These are phyloP conservation scores for Apamea crenata DNA, from an alignment of 2,888 invertebrate genomes.

Conservation along the genomic window DNA sequence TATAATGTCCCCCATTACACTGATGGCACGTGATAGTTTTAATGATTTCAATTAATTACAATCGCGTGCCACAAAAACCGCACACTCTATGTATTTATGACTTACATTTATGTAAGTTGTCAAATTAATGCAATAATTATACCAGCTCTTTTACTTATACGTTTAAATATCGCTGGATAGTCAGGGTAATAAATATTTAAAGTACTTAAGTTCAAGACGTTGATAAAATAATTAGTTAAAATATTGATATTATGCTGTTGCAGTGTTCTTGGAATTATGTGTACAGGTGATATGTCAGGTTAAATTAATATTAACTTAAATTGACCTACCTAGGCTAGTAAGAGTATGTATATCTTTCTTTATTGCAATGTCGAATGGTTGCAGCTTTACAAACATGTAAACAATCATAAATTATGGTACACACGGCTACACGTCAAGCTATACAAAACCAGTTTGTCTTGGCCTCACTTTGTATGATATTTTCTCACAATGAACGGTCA, in stretches of 20 bases:
- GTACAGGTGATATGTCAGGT: constrained; percentile 33
- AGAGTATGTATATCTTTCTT: background rate
- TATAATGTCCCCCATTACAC: constrained; percentile 65
- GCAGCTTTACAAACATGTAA: background rate
- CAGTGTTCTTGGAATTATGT: constrained; percentile 25
- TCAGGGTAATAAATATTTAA: constrained; percentile 63
- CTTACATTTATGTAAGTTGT: constrained; percentile 57
- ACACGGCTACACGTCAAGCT: too few relatives aligned
- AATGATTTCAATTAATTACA: constrained; percentile 66
- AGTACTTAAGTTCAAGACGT: constrained; percentile 34
- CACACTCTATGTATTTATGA: constrained; percentile 37
- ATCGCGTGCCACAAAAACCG: constrained; percentile 61
- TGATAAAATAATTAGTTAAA: constrained; percentile 46
- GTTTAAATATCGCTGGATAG: constrained; percentile 51
- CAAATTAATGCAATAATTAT: constrained; percentile 63
- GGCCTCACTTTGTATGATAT: too few relatives aligned
- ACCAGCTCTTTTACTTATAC: constrained; percentile 54
- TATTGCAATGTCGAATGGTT: constrained; percentile 8
- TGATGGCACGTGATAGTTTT: constrained; percentile 64
- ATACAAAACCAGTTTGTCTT: too few relatives aligned
- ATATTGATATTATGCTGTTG: constrained; percentile 21
- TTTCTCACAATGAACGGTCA: too few relatives aligned
- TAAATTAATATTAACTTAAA: constrained; percentile 3
- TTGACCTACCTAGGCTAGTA: background rate
- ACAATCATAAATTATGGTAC: background rate